Percentiles rank a stretch among this genome's conserved stretches.
Evolutionary conservation across 2,113 vertebrate genomes (phyloP).

Genomic region (Scomber japonicus): DNA sequence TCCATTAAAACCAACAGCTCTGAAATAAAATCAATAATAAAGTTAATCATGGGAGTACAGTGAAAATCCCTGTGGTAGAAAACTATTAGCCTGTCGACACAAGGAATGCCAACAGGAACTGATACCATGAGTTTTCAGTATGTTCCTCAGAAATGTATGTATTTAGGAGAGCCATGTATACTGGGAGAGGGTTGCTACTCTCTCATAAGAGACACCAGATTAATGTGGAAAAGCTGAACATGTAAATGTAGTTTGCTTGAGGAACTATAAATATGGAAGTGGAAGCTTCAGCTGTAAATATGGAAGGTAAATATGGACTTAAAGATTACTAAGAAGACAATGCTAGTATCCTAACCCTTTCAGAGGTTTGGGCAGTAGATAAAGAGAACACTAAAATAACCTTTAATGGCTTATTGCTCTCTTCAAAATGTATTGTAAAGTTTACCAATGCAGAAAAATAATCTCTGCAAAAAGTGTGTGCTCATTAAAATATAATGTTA

Average conservation of each 20-base stretch:
- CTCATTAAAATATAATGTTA: too few species aligned
- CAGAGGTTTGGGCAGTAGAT: too few species aligned
- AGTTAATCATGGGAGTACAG: neutral
- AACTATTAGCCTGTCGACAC: neutral
- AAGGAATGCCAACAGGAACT: neutral
- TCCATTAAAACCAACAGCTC: slow-evolving; percentile 16
- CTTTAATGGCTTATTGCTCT: too few species aligned
- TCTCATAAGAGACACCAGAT: slow-evolving; percentile 11
- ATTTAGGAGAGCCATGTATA: neutral
- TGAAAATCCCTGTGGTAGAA: neutral
- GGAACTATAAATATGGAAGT: neutral
- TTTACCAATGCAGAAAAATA: too few species aligned
- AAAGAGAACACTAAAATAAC: too few species aligned
- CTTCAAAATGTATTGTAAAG: too few species aligned
- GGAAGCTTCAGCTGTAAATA: slow-evolving; percentile 1
- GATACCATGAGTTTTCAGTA: too few species aligned
- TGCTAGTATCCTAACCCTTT: too few species aligned
- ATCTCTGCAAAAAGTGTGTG: too few species aligned
- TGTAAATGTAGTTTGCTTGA: neutral
- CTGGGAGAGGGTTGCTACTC: neutral
- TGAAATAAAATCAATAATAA: slow-evolving; percentile 19
- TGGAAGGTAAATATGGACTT: too few species aligned
- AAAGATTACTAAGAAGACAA: too few species aligned
- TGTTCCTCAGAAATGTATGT: slow-evolving; percentile 8
- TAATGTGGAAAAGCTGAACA: neutral